Conservation (phyloP, 2,797 vertebrate genomes). For the Gymnothorax javanicus region DNA sequence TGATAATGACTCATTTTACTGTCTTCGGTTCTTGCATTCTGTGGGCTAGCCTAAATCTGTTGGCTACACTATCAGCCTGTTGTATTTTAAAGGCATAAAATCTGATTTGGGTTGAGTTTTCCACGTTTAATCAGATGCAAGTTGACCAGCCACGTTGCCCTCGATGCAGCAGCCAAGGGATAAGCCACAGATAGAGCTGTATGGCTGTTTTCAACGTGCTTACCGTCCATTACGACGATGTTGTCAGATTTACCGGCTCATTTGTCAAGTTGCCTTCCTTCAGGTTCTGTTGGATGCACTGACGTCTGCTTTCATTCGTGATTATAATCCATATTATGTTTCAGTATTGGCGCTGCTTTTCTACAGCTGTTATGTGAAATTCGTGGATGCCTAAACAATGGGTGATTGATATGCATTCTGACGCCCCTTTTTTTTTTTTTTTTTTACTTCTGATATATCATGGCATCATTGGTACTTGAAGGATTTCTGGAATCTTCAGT, state of each 20-base stretch:
- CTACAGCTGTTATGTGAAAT: neutral
- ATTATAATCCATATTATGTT: neutral
- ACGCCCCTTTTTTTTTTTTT: neutral
- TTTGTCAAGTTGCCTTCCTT: neutral
- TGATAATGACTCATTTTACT: neutral
- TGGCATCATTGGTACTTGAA: neutral
- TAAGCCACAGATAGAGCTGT: neutral
- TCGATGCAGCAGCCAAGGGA: neutral
- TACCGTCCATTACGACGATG: neutral
- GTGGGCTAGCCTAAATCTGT: neutral
- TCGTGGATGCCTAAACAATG: too few relatives aligned
- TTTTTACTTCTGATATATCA: neutral
- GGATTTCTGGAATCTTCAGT: constrained; percentile 6
- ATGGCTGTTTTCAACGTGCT: neutral
- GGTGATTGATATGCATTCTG: neutral
- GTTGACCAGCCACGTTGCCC: constrained; percentile 1
- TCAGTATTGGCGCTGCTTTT: neutral
- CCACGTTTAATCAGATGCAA: neutral
- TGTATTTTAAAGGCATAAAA: neutral
- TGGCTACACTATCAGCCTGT: neutral
- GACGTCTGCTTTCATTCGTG: neutral
- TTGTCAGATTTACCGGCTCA: neutral
- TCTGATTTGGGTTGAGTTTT: neutral
- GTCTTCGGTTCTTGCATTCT: neutral
- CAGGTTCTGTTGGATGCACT: neutral